Conservation (phyloP, 2,797 vertebrate genomes). For the Megaceryle alcyon region DNA sequence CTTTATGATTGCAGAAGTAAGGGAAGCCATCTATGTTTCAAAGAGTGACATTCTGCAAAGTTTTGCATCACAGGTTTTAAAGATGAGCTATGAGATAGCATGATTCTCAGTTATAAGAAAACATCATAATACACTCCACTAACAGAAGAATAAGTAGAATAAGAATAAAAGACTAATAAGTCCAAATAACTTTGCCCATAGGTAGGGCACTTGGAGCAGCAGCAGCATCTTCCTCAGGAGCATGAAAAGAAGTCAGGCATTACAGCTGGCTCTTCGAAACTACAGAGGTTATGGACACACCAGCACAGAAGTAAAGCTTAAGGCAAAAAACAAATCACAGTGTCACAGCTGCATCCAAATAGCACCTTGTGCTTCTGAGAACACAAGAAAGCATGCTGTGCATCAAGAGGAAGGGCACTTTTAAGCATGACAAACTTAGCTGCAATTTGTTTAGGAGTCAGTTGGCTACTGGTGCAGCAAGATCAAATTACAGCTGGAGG, state of each 20-base stretch:
- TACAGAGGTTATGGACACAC: background rate
- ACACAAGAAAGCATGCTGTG: background rate
- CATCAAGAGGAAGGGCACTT: background rate
- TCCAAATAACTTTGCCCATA: background rate
- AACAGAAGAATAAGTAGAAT: background rate
- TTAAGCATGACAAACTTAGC: slow-evolving; percentile 9
- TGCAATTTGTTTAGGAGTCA: background rate
- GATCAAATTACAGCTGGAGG: slow-evolving; percentile 12
- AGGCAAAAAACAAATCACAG: background rate
- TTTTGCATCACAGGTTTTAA: background rate
- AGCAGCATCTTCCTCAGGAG: background rate
- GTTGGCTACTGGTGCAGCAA: background rate
- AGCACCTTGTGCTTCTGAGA: background rate
- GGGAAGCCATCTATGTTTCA: background rate
- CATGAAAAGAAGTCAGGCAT: background rate
- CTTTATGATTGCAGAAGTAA: background rate
- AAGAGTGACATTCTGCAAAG: background rate
- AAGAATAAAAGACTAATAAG: background rate
- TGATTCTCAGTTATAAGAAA: background rate
- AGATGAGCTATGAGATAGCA: accelerated
- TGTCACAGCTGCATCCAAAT: background rate
- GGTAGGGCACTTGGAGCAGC: background rate
- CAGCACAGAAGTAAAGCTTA: background rate
- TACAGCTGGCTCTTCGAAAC: background rate
- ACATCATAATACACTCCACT: background rate